Base-by-base conservation (phyloP, 1,140 invertebrate genomes). In the Argopecten irradians region DNA sequence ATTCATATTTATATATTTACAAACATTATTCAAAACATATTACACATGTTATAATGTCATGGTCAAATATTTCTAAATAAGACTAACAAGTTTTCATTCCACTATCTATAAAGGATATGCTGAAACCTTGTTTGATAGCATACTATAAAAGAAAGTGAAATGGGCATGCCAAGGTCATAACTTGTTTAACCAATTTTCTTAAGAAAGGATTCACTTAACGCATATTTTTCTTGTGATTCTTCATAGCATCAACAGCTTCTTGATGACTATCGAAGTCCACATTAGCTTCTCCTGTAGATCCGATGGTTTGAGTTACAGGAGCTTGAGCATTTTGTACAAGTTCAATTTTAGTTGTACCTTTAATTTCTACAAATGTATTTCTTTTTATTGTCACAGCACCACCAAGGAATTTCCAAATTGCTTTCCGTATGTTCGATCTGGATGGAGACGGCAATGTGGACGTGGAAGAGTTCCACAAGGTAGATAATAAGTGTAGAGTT, bases 361-460 rank as follows among this genome's bases (percentile, higher is more conserved):
- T n/a, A n/a, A n/a, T n/a, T n/a, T n/a, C n/a, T n/a, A n/a, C n/a
- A n/a, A n/a, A n/a, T n/a, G n/a, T n/a, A n/a, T n/a, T 71, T 71
- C 11, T 28, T n/a, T 71, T 14, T 41, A 28, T 87, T 34, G 28
- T 35, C 84, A 28, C 93, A 99, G 99, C 99, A 89, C 99, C 99
- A 8, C 97, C 98, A 84, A 97, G 98, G 28, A 99, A 99, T 95
- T 99, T 99, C 96, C 98, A 99, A 96, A 99, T 99, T 91, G 99
- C 99, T 36, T 99, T 99, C 95, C 97, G 98, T 92, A 99, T 99
- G 98, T 99, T 99, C 96, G 99, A 99, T 95, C 96, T 99, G 84
- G 99, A 99, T 95, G 99, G 99, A 1, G 99, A 99, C 95, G 99
- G 99, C 9, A 98, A 99, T 94, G 98, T 99, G 0, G 99, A 99